phyloP scores from a whole-genome alignment of 2,797 vertebrate species.

The Urocyon cinereoargenteus region DNA sequence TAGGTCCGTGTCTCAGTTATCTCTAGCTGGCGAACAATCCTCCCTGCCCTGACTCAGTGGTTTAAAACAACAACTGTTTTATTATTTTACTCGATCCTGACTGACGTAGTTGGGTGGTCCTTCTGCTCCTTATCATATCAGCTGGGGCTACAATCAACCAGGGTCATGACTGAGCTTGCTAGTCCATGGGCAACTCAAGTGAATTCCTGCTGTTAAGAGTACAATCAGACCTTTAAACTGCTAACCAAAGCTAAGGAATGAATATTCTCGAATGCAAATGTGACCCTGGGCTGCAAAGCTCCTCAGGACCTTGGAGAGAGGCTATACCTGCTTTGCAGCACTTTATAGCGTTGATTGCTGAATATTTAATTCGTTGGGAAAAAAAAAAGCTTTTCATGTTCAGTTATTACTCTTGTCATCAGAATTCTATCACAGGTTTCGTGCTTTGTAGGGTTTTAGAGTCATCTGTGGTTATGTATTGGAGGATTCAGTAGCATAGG shows the following conservation, averaged over 20 bases:
- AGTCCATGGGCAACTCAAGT: background rate
- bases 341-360: background rate
- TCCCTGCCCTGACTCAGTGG: background rate
- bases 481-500: background rate
- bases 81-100: background rate
- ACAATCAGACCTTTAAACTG: background rate
- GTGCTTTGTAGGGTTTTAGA: background rate
- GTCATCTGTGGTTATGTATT: background rate
- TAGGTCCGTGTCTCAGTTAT: background rate
- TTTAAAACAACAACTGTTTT: background rate
- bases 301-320: slow-evolving; percentile 35
- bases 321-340: background rate
- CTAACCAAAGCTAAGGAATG: background rate
- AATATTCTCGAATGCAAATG: background rate
- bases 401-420: background rate
- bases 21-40: background rate
- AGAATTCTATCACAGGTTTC: background rate
- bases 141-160: no score
- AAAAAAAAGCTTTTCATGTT: background rate
- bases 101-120: background rate
- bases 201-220: background rate
- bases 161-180: background rate
- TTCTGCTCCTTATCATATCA: background rate
- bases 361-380: background rate
- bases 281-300: background rate